Percentiles rank a stretch among this genome's conserved stretches.
These are phyloP conservation scores for Tupaia chinensis DNA, from an alignment of 2,113 vertebrate genomes.

Conservation along the genomic window DNA sequence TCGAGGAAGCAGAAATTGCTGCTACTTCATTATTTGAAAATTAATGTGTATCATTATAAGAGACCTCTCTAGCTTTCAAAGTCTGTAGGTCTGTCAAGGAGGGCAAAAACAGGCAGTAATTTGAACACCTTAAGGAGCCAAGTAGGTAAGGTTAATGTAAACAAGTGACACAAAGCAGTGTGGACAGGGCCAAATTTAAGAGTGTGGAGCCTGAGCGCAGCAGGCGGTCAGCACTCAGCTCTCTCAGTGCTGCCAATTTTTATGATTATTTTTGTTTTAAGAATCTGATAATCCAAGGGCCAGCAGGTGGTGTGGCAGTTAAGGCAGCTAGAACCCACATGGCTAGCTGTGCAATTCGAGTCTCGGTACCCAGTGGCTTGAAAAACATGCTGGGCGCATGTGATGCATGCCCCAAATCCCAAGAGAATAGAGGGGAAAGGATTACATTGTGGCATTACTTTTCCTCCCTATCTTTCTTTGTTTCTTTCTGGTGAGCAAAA, in stretches of 20 bases:
- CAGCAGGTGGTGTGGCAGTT: no score
- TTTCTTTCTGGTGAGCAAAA: no score
- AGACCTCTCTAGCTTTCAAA: background rate
- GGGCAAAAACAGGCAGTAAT: background rate
- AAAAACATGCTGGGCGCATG: no score
- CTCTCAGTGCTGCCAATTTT: background rate
- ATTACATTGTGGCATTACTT: no score
- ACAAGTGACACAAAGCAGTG: background rate
- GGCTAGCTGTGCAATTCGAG: no score
- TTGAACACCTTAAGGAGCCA: background rate
- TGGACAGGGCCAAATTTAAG: background rate
- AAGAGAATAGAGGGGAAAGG: no score
- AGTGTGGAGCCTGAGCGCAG: background rate
- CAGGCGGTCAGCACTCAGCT: accelerated
- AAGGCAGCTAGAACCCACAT: no score
- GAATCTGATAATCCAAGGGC: background rate
- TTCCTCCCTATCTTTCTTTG: no score
- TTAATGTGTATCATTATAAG: background rate
- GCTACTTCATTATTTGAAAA: background rate
- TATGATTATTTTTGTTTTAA: background rate
- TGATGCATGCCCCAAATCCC: no score
- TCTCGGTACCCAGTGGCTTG: no score
- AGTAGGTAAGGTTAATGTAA: background rate
- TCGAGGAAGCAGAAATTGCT: no score
- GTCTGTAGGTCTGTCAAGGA: background rate